phyloP scores from a whole-genome alignment of 2,113 vertebrate species.

The Phainopepla nitens region DNA sequence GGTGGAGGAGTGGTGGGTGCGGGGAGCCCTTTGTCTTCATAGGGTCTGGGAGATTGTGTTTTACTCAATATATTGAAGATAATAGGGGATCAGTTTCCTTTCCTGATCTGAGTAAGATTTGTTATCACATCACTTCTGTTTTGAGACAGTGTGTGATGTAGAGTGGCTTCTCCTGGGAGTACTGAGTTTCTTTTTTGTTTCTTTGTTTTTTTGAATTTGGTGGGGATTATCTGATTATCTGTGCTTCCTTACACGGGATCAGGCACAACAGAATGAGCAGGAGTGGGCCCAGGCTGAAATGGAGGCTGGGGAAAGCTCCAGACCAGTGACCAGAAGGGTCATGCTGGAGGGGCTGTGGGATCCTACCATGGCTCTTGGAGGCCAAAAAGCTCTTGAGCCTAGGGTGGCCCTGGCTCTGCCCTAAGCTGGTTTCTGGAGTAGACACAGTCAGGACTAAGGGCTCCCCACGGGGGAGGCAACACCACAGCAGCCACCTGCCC shows the following conservation, averaged over 20 bases:
- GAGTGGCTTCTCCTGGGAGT: neutral
- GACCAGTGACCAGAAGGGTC: neutral
- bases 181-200: neutral
- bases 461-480: rapidly evolving
- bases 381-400: neutral
- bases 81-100: neutral
- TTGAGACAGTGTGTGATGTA: neutral
- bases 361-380: neutral
- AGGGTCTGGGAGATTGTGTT: neutral
- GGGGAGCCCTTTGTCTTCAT: neutral
- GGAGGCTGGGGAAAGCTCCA: neutral
- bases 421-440: neutral
- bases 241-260: rapidly evolving
- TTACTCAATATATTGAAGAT: neutral
- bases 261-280: neutral
- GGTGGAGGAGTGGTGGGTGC: too few relatives aligned
- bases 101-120: neutral
- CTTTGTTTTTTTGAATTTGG: neutral
- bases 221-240: neutral
- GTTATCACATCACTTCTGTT: neutral
- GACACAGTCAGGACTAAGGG: neutral
- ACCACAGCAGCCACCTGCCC: neutral
- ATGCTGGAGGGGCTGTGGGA: neutral
- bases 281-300: neutral
- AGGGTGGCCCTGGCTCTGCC: neutral